phyloP scores from a whole-genome alignment of 2,888 invertebrate genomes.

The Corythucha ciliata region DNA sequence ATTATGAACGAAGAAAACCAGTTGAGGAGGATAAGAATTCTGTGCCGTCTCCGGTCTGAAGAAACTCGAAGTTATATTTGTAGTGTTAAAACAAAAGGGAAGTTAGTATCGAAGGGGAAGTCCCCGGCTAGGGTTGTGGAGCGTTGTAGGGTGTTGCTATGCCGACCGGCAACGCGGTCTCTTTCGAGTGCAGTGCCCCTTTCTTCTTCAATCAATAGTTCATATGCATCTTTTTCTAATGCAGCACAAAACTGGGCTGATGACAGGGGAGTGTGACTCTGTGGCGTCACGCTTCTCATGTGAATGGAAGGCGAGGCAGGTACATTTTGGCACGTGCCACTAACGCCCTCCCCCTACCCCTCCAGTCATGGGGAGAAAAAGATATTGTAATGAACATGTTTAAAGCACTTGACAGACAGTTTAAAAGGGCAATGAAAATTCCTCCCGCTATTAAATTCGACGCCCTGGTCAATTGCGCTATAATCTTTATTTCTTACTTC shows the following conservation, averaged over 20 bases:
- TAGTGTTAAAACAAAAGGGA: too few relatives aligned
- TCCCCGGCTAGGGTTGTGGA: not conserved
- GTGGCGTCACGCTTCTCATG: too few relatives aligned
- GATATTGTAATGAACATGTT: not conserved
- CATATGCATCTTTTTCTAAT: slow-evolving; percentile 23
- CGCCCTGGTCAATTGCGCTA: too few relatives aligned
- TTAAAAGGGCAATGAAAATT: slow-evolving; percentile 6
- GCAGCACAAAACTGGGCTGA: slow-evolving; percentile 10
- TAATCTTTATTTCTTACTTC: too few relatives aligned
- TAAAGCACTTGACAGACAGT: slow-evolving; percentile 5
- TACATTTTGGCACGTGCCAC: not conserved
- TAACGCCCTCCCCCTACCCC: not conserved
- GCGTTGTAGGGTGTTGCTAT: slow-evolving; percentile 25
- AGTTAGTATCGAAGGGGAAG: not conserved
- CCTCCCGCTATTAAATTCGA: too few relatives aligned
- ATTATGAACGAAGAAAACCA: too few relatives aligned
- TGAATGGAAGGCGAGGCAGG: too few relatives aligned
- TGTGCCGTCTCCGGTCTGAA: too few relatives aligned
- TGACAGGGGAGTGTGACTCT: not conserved
- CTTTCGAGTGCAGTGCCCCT: slow-evolving; percentile 22
- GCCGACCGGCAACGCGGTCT: slow-evolving; percentile 28
- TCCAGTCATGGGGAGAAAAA: not conserved
- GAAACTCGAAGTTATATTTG: too few relatives aligned
- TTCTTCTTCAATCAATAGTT: slow-evolving; percentile 22
- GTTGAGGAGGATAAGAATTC: too few relatives aligned